phyloP scores from a whole-genome alignment of 2,797 vertebrate species.

The Meriones psammophilus region DNA sequence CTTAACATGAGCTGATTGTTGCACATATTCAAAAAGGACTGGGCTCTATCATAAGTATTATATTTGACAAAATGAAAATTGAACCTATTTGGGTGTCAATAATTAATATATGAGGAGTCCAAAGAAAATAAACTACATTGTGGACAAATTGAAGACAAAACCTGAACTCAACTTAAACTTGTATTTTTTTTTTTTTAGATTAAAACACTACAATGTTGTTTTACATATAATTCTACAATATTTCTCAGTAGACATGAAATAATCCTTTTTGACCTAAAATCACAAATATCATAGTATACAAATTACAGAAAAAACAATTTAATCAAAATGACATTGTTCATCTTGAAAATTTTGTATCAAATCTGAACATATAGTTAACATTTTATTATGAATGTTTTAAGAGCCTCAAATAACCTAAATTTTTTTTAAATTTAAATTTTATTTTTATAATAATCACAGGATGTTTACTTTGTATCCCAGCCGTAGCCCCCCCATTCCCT shows the following conservation, averaged over 20 bases:
- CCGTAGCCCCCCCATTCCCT: no score
- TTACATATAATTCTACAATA: background rate
- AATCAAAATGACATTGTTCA: background rate
- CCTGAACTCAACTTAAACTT: background rate
- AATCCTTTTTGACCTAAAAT: background rate
- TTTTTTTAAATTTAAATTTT: background rate
- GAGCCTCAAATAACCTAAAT: background rate
- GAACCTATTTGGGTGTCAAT: slow-evolving; percentile 3
- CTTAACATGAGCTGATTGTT: slow-evolving; percentile 1
- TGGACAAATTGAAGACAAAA: background rate
- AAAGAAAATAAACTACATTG: background rate
- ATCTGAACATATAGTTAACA: background rate
- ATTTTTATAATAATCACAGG: no score
- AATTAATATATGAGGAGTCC: background rate
- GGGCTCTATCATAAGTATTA: slow-evolving; percentile 1
- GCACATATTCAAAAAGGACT: background rate
- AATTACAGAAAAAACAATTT: background rate
- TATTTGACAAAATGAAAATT: background rate
- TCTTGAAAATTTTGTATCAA: background rate
- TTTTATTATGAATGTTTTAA: background rate
- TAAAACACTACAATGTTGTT: background rate
- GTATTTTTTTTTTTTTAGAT: background rate
- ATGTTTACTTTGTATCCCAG: no score
- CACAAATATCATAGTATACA: background rate
- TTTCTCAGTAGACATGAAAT: background rate